A percentile compares a stretch with the other conserved stretches of the same genome.
These are phyloP conservation scores for Ceyx erithaca DNA, from an alignment of 2,797 vertebrate species.

Conservation along the genomic window DNA sequence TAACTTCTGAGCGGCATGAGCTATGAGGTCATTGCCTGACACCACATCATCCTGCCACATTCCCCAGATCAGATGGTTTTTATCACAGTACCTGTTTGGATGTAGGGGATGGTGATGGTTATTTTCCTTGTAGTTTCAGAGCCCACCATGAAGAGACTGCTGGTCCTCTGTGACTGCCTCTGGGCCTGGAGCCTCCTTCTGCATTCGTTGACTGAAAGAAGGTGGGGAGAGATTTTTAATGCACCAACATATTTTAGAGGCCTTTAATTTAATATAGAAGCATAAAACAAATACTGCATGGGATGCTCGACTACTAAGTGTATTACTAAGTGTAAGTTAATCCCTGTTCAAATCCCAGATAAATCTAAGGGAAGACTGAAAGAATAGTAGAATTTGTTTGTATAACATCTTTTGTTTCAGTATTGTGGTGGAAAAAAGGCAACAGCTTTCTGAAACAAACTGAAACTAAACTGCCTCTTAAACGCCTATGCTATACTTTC, in stretches of 20 bases:
- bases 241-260: constrained; percentile 39
- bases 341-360: constrained; percentile 59
- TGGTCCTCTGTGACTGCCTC: constrained; percentile 83
- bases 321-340: constrained; percentile 58
- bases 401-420: background rate
- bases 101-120: constrained; percentile 47
- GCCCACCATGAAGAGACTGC: constrained; percentile 87
- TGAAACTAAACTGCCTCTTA: background rate
- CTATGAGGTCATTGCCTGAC: constrained; percentile 64
- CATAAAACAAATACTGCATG: constrained; percentile 36
- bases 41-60: constrained; percentile 47
- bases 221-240: constrained; percentile 81
- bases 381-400: constrained; percentile 43
- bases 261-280: constrained; percentile 47
- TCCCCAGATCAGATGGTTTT: constrained; percentile 22
- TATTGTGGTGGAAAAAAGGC: background rate
- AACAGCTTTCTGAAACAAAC: constrained; percentile 9
- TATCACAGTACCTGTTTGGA: constrained; percentile 19
- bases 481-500: background rate
- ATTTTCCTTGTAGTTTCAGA: constrained; percentile 84
- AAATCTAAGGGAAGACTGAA: constrained; percentile 55
- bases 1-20: constrained; percentile 20
- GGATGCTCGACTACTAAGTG: constrained; percentile 62
- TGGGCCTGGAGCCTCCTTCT: constrained; percentile 89
- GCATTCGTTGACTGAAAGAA: constrained; percentile 87